Conservation (phyloP, 2,113 vertebrate species). For the Anseranas semipalmata region DNA sequence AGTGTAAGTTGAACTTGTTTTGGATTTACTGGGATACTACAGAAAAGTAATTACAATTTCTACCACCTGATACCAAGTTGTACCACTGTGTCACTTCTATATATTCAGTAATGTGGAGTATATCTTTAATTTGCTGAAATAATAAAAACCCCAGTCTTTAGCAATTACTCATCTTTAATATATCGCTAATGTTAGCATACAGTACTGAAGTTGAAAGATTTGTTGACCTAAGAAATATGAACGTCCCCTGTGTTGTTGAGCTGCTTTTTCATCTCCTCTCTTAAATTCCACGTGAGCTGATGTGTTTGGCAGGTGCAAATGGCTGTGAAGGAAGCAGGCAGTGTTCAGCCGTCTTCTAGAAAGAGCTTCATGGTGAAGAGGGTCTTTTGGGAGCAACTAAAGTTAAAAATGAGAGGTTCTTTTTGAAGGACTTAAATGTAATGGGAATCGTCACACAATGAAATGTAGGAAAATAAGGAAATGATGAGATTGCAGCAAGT, state of each 20-base stretch:
- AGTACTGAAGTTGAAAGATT: background rate
- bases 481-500: background rate
- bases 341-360: background rate
- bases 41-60: background rate
- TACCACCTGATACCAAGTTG: background rate
- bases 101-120: background rate
- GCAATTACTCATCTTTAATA: too few relatives aligned
- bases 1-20: background rate
- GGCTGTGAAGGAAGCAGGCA: background rate
- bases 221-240: background rate
- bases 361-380: background rate
- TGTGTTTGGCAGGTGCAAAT: conserved; percentile 20
- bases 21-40: background rate
- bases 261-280: background rate
- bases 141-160: background rate
- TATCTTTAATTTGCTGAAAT: background rate
- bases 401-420: background rate
- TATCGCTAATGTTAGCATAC: background rate
- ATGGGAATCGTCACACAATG: background rate
- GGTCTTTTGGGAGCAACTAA: background rate
- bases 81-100: background rate
- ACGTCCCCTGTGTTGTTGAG: background rate
- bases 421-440: background rate
- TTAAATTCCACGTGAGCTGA: background rate
- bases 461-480: background rate